Base-by-base conservation (phyloP, 2,888 invertebrate genomes). In the Lomographa bimaculata region DNA sequence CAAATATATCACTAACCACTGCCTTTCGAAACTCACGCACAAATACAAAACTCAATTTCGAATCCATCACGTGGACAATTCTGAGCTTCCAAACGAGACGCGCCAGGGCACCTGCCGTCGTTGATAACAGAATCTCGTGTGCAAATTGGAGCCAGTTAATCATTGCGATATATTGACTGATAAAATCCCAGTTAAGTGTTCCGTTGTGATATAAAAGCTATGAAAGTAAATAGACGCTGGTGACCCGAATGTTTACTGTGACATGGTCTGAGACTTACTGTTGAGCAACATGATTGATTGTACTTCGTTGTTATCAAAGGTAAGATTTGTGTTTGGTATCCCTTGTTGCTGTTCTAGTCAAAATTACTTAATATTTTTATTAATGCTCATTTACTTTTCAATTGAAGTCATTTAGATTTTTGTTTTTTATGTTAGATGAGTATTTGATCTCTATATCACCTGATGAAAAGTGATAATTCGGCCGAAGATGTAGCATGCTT, bases 61-160 rank as follows among this genome's bases (percentile, higher is more conserved):
- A 2, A 4, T 14, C 4, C 4, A 4, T 14, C 2, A 2, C 14
- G 14, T 14, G 14, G 4, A 14, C 14, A 4, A 14, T 14, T 14
- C 14, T 4, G 14, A 14, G 14, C 14, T 14, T 14, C 14, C 4
- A 3, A 2, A 14, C 4, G 14, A 3, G 2, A 2, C 14, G 14
- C 14, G 14, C 14, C 43, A 21, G 64, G 64, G 60, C 66, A 65
- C 63, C 68, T 56, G 54, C 55, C 67, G 64, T 67, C 63, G 61
- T 65, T 66, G 65, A 70, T 68, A 71, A 71, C 60, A 62, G 65
- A 70, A 63, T 42, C 46, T 46, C 39, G 40, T 38, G 46, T 37
- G 50, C 30, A 45, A 46, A 43, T 46, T 35, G 53, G 37, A 34
- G 30, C 27, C 36, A 45, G 49, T 51, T 51, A 45, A 51, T 50